phyloP scores from a whole-genome alignment of 2,888 invertebrate species.

The Drosophila recens region DNA sequence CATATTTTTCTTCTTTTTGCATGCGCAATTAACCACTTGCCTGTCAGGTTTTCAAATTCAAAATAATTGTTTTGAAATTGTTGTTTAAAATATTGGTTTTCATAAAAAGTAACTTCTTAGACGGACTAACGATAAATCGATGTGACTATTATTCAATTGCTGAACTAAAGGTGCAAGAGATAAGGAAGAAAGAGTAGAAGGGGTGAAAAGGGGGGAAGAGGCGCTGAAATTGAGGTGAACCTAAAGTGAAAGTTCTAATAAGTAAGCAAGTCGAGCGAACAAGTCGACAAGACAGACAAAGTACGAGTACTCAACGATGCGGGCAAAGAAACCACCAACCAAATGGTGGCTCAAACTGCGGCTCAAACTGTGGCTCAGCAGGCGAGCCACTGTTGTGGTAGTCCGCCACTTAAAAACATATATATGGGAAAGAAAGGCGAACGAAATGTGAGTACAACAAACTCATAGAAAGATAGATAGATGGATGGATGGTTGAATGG shows the following conservation, averaged over 20 bases:
- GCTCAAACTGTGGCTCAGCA: constrained; percentile 24
- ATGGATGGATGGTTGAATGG: constrained; percentile 27
- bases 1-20: constrained; percentile 30
- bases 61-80: constrained; percentile 25
- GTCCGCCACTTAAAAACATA: constrained; percentile 38
- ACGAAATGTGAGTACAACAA: constrained; percentile 20
- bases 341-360: constrained; percentile 35
- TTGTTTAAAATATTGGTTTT: constrained; percentile 1
- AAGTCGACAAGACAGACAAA: constrained; percentile 10
- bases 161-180: constrained; percentile 9
- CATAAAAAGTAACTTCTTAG: background rate
- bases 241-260: constrained; percentile 79
- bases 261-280: constrained; percentile 39
- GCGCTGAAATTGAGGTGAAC: constrained; percentile 61
- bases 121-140: background rate
- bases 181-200: background rate
- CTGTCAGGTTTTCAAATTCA: constrained; percentile 21
- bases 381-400: constrained; percentile 62
- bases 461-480: constrained; percentile 16
- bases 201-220: background rate
- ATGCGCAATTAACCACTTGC: constrained; percentile 64
- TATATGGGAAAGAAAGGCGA: constrained; percentile 38
- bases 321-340: constrained; percentile 35
- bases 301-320: constrained; percentile 46
- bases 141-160: constrained; percentile 5